Evolutionary conservation across 2,113 vertebrate species (phyloP).

Genomic region (Paratilapia polleni): DNA sequence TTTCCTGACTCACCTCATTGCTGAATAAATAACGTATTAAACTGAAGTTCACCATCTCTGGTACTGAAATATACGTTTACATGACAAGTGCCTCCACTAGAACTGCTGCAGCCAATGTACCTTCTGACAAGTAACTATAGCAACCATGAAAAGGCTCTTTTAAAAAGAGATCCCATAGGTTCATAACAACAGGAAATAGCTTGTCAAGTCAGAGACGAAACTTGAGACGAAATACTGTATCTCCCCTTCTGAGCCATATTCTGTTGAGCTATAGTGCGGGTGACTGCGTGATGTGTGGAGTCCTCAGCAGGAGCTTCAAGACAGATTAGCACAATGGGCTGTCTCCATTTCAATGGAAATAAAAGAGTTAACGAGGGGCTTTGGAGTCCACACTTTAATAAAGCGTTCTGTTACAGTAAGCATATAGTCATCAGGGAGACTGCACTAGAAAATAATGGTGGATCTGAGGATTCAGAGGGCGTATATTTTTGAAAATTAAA

Average conservation of each 20-base stretch:
- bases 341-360: conserved; percentile 35
- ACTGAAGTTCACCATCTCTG: neutral
- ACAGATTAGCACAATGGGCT: conserved; percentile 63
- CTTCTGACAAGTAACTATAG: conserved; percentile 53
- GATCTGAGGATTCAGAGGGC: conserved; percentile 7
- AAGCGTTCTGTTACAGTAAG: conserved; percentile 33
- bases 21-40: neutral
- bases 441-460: neutral
- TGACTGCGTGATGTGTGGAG: conserved; percentile 35
- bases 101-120: conserved; percentile 14
- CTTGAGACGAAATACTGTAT: neutral
- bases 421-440: conserved; percentile 12
- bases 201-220: conserved; percentile 23
- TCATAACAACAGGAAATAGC: conserved; percentile 41
- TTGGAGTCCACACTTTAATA: conserved; percentile 13
- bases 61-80: neutral
- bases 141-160: conserved; percentile 54
- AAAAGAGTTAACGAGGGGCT: conserved; percentile 61
- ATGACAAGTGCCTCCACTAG: conserved; percentile 37
- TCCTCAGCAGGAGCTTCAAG: conserved; percentile 48
- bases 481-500: conserved; percentile 6
- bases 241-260: neutral
- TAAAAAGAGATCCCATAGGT: conserved; percentile 24
- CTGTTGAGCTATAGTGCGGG: neutral
- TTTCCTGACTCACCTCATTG: neutral